These are phyloP conservation scores for Brachyhypopomus gauderio DNA, from an alignment of 2,113 vertebrate species.

Conservation along the genomic window DNA sequence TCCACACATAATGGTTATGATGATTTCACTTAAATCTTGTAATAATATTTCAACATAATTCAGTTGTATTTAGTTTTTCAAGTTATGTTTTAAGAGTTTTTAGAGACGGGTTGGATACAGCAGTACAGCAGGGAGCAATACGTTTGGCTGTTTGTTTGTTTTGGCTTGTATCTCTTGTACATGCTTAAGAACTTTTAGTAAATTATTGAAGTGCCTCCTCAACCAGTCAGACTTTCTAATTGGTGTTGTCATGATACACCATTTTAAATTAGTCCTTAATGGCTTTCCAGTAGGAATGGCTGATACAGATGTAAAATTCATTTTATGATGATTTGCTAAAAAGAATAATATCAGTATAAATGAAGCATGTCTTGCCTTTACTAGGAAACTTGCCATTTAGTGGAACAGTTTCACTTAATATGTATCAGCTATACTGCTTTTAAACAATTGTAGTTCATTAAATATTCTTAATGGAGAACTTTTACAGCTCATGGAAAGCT, in stretches of 20 bases:
- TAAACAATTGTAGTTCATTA: not conserved
- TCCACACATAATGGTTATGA: not conserved
- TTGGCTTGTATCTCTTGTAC: not conserved
- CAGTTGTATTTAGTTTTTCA: no score
- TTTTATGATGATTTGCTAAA: not conserved
- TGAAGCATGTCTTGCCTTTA: not conserved
- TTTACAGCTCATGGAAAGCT: not conserved
- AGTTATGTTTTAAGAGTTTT: not conserved
- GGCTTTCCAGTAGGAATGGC: not conserved
- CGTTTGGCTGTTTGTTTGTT: not conserved
- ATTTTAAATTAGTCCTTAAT: not conserved
- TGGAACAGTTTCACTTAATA: not conserved
- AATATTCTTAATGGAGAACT: not conserved
- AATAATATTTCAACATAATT: no score
- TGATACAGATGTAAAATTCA: not conserved
- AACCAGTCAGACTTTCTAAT: not conserved
- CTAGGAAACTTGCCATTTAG: not conserved
- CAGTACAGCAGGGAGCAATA: not conserved
- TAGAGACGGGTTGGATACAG: not conserved
- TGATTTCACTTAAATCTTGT: not conserved
- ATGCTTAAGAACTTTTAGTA: not conserved
- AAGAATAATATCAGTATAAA: not conserved
- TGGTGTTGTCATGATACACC: not conserved
- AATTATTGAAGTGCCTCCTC: constrained; percentile 8
- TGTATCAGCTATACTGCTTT: not conserved